Conservation (phyloP, 2,797 vertebrate species). For the Clamator glandarius region DNA sequence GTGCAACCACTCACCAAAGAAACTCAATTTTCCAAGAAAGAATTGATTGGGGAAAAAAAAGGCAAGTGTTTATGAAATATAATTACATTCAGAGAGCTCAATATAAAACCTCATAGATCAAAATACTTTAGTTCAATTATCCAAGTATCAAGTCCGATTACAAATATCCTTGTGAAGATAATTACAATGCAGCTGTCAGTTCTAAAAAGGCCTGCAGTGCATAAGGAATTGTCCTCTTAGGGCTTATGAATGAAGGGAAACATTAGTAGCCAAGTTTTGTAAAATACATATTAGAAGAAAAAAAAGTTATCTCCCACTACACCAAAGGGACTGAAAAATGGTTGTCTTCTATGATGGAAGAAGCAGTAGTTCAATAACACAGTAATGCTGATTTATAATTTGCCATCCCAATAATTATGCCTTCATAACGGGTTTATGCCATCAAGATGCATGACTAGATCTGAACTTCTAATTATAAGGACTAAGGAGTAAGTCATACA, state of each 20-base stretch:
- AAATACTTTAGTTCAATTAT: slow-evolving; percentile 63
- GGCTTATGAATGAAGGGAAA: slow-evolving; percentile 66
- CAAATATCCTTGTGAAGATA: slow-evolving; percentile 66
- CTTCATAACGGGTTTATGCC: slow-evolving; percentile 10
- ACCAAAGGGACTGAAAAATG: slow-evolving; percentile 15
- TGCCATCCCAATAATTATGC: slow-evolving; percentile 8
- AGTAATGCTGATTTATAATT: slow-evolving; percentile 54
- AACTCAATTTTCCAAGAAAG: neutral
- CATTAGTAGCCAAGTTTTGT: slow-evolving; percentile 50
- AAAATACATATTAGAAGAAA: slow-evolving; percentile 47
- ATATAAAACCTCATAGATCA: slow-evolving; percentile 50
- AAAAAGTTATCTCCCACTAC: slow-evolving; percentile 48
- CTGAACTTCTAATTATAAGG: slow-evolving; percentile 46
- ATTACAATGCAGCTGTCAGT: slow-evolving; percentile 57
- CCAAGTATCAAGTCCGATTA: slow-evolving; percentile 65
- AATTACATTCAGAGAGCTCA: slow-evolving; percentile 30
- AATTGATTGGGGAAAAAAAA: neutral
- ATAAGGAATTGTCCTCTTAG: slow-evolving; percentile 65
- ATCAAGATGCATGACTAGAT: slow-evolving; percentile 42
- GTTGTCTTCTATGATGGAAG: neutral
- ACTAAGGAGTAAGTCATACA: neutral
- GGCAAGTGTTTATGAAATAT: slow-evolving; percentile 12
- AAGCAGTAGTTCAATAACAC: neutral
- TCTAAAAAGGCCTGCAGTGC: slow-evolving; percentile 47
- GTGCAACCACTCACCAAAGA: neutral